Evolutionary conservation across 2,113 vertebrate genomes (phyloP).

Genomic region (Gadus chalcogrammus): DNA sequence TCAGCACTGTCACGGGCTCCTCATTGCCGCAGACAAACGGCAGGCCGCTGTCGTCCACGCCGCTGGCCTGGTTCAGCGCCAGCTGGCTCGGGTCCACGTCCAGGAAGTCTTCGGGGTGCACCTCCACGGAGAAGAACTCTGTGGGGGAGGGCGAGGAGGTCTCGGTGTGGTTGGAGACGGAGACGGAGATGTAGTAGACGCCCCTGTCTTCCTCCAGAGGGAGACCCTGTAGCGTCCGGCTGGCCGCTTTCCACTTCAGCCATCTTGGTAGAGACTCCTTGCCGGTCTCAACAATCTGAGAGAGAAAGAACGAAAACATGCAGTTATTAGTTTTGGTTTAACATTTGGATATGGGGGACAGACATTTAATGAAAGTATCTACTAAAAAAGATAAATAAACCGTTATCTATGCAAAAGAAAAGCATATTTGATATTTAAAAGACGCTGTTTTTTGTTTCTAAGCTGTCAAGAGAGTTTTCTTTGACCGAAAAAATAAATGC

Average conservation of each 20-base stretch:
- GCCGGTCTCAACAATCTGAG: slow-evolving; percentile 83
- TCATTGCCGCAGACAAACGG: slow-evolving; percentile 79
- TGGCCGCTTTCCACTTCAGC: slow-evolving; percentile 84
- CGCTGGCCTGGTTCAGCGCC: slow-evolving; percentile 59
- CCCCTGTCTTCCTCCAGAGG: slow-evolving; percentile 92
- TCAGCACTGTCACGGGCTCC: slow-evolving; percentile 88
- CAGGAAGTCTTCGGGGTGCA: slow-evolving; percentile 87
- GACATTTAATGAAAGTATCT: too few relatives aligned
- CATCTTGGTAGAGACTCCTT: slow-evolving; percentile 87
- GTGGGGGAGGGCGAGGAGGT: slow-evolving; percentile 55
- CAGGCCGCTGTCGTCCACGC: slow-evolving; percentile 52
- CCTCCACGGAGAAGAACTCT: slow-evolving; percentile 90
- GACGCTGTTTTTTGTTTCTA: neutral
- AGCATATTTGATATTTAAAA: neutral
- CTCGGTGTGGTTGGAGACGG: slow-evolving; percentile 74
- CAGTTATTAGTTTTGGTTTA: neutral
- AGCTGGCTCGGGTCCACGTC: slow-evolving; percentile 77
- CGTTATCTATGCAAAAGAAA: neutral
- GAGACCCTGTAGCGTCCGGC: slow-evolving; percentile 81
- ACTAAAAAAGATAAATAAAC: too few relatives aligned
- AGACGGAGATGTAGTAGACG: slow-evolving; percentile 87
- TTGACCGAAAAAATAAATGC: neutral
- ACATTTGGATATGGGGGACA: neutral
- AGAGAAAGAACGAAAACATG: neutral
- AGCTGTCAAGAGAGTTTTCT: too few relatives aligned